Base-by-base conservation (phyloP, 2,888 invertebrate species). In the Tipula lateralis region DNA sequence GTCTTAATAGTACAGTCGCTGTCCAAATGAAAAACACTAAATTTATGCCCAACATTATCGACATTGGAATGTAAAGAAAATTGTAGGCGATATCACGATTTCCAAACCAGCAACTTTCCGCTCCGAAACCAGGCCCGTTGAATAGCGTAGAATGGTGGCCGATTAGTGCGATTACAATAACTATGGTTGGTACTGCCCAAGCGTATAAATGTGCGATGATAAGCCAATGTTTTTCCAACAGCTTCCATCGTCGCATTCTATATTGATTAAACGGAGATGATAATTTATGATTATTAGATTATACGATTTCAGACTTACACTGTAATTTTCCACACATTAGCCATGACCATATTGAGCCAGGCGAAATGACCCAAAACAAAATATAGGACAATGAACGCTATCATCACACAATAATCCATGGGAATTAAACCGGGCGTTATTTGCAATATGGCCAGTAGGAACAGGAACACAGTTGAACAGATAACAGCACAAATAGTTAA, bases 331-430 rank as follows among this genome's bases (percentile, higher is more conserved):
- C 93, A 94, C 84, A 94, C 92, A 88, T 95, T 94, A 86, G 94
- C 92, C 44, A 93, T 92, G 29, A 94, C 92, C 5, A 94, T 91
- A 87, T 94, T 94, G 89, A 94, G 90, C 94, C 94, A 94, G 88
- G 94, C 94, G 89, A 94, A 94, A n/a, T 93, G 92, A 1, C 93
- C 92, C 88, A 94, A 90, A 90, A 94, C 93, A 89, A 93, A 92
- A 86, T 91, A 92, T 87, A 93, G 93, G 7, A 93, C 89, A 12
- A 91, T 87, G 87, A 92, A 93, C 13, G 92, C 93, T 93, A 87
- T 86, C 91, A 88, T 85, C 29, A 83, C 85, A 86, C 86, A 85
- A 80, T 84, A 80, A 24, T 19, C 84, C 44, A 29, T 84, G 3
- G 29, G 80, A 29, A 29, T 83, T 81, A 34, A 0, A 66, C 66